Conservation (phyloP, 2,888 invertebrate genomes). For the Mesoligia furuncula region DNA sequence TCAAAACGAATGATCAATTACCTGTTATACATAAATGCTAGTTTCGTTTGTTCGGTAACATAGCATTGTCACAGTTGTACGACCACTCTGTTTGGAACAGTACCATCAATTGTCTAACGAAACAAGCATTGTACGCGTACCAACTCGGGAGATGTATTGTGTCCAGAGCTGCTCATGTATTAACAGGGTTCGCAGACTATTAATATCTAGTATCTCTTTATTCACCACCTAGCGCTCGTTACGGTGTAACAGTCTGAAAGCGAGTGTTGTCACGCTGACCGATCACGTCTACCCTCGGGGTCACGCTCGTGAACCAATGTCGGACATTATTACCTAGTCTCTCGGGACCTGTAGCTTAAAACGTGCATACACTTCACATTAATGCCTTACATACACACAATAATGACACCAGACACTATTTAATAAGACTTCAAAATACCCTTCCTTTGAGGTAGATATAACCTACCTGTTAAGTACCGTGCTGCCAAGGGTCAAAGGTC, state of each 20-base stretch:
- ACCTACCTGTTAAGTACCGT: background rate
- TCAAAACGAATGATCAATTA: constrained; percentile 34
- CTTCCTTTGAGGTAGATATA: background rate
- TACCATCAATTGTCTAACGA: constrained; percentile 55
- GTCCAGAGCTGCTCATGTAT: constrained; percentile 21
- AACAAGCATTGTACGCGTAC: constrained; percentile 68
- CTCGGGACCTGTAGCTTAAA: constrained; percentile 24
- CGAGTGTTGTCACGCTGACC: constrained; percentile 43
- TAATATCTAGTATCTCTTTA: constrained; percentile 26
- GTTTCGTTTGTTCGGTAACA: constrained; percentile 12
- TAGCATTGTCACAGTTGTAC: constrained; percentile 30
- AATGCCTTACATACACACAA: constrained; percentile 6
- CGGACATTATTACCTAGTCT: constrained; percentile 65
- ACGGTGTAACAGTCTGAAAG: background rate
- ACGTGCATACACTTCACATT: constrained; percentile 7
- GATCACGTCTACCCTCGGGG: constrained; percentile 69
- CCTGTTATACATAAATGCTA: constrained; percentile 18
- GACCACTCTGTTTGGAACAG: constrained; percentile 50
- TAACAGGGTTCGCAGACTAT: constrained; percentile 52
- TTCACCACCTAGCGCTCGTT: too few species aligned
- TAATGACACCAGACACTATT: background rate
- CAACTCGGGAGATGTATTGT: constrained; percentile 57
- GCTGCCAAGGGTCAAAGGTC: background rate
- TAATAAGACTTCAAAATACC: background rate
- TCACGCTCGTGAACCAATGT: constrained; percentile 49